Evolutionary conservation across 2,113 vertebrate species (phyloP), one percentile per base, ranked within the genome.

Genomic region (Orientallactaga bullata): DNA sequence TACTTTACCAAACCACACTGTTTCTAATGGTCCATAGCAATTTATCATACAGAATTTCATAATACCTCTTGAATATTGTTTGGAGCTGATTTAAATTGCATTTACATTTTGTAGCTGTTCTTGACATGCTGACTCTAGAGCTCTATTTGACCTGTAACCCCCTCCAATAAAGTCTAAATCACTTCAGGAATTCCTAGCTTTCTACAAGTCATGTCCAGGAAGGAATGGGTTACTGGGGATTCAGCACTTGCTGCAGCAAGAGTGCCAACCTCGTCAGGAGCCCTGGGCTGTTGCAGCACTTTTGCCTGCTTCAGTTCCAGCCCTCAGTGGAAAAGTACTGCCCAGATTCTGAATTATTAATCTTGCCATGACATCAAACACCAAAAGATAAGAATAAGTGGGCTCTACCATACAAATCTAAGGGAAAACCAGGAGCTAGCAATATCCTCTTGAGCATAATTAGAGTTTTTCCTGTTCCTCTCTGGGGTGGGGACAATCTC

Each of bases 331-430:
- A 94, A 92, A 95, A 96, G 85, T 88, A 93, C 95, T 90, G 55
- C 79, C 60, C 82, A 86, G 81, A 80, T 23, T 80, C n/a, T 94
- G 93, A 96, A 97, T 97, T 96, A 95, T 94, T 95, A 63, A 96
- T 94, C 85, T 93, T 78, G 86, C 92, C 71, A 79, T 94, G 90
- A 88, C 90, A 88, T 96, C 78, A 93, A 94, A 94, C 61, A 39
- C 78, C 66, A 85, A 73, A 76, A 85, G 74, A 90, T 94, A 96
- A 47, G 65, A 93, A 93, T 30, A 28, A 89, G 47, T 55, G 23
- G 16, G 24, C 63, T 47, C 60, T 51, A 86, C 80, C 72, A 3
- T 10, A 21, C 85, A 35, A n/a, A 60, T 90, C 23, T 78, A 42
- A 71, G 87, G 58, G 35, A 84, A 94, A 95, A 63, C 13, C 55